Conservation (phyloP, 2,113 vertebrate genomes). For the Dermatemys mawii region DNA sequence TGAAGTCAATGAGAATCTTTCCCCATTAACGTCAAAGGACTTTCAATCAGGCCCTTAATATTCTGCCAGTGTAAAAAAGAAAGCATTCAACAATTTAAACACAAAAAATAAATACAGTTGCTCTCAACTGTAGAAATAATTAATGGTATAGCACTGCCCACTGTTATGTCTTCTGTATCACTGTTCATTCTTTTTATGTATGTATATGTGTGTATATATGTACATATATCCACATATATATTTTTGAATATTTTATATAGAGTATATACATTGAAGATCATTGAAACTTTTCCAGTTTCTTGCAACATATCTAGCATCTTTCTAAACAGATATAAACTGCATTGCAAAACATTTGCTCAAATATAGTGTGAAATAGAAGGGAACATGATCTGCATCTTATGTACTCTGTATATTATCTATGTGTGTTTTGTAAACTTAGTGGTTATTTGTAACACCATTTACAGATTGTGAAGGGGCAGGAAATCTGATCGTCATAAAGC, state of each 20-base stretch:
- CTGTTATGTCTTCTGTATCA: conserved; percentile 74
- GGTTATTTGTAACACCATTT: conserved; percentile 61
- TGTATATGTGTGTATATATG: conserved; percentile 67
- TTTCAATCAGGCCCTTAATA: background rate
- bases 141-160: conserved; percentile 52
- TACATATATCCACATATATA: conserved; percentile 78
- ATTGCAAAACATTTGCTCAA: conserved; percentile 28
- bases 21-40: conserved; percentile 4
- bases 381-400: conserved; percentile 76
- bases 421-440: conserved; percentile 77
- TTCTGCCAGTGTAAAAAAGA: background rate
- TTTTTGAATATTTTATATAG: conserved; percentile 77
- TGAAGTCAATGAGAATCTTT: background rate
- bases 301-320: conserved; percentile 7
- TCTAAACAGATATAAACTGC: conserved; percentile 44
- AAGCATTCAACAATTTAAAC: conserved; percentile 39
- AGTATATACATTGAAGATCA: conserved; percentile 82
- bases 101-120: conserved; percentile 2
- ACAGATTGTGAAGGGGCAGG: conserved; percentile 49
- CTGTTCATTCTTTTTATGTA: conserved; percentile 77
- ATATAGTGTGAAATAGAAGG: background rate
- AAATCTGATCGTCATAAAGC: background rate
- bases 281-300: conserved; percentile 55
- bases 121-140: conserved; percentile 45
- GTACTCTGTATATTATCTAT: conserved; percentile 80